Evolutionary conservation across 23 tunicate species (phyloP).

Genomic region (Styela plicata): DNA sequence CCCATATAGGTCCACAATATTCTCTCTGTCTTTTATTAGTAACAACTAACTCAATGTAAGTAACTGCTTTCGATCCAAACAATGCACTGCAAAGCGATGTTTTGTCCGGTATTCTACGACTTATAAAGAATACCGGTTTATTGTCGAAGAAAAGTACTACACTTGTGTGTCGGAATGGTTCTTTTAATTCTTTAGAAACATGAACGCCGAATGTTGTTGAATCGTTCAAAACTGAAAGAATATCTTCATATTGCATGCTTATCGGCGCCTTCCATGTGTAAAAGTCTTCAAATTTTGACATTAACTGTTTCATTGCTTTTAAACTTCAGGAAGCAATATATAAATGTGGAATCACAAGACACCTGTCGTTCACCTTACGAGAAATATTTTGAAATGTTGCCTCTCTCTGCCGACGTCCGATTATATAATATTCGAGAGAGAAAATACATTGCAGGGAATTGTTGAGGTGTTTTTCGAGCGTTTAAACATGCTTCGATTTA

Average conservation of each 20-base stretch:
- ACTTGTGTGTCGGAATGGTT: constrained; percentile 18
- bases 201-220: constrained; percentile 3
- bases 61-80: constrained; percentile 11
- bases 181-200: background rate
- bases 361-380: too few species aligned
- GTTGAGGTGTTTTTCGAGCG: too few species aligned
- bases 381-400: too few species aligned
- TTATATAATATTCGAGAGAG: too few species aligned
- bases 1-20: constrained; percentile 1
- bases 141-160: constrained; percentile 5
- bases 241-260: constrained; percentile 1
- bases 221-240: background rate
- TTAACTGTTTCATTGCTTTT: background rate
- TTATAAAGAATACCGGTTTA: background rate
- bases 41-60: background rate
- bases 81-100: background rate
- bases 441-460: too few species aligned
- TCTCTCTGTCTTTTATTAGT: too few species aligned
- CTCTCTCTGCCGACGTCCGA: too few species aligned
- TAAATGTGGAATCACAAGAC: too few species aligned
- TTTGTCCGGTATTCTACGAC: constrained; percentile 15
- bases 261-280: background rate
- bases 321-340: too few species aligned
- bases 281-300: background rate
- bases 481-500: too few species aligned